These are phyloP conservation scores for Mercenaria mercenaria DNA, from an alignment of 1,140 invertebrate genomes.

Conservation along the genomic window DNA sequence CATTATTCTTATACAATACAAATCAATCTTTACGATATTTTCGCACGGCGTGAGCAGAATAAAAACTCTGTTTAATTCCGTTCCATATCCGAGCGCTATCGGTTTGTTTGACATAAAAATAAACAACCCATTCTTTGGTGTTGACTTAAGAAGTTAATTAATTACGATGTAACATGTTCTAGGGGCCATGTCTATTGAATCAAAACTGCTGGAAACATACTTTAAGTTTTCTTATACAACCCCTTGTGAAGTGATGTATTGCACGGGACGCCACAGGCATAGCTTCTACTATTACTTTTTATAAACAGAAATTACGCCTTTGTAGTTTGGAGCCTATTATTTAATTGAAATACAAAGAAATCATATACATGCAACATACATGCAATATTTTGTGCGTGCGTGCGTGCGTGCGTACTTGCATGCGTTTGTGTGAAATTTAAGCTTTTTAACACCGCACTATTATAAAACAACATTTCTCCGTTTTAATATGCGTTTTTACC, in stretches of 20 bases:
- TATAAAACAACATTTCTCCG: too few species aligned
- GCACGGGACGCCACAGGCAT: background rate
- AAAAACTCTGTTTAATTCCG: conserved; percentile 7
- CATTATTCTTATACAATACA: conserved; percentile 11
- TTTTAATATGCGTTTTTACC: too few species aligned
- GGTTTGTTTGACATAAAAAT: conserved; percentile 50
- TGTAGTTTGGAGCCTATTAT: too few species aligned
- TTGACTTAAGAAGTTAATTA: conserved; percentile 18
- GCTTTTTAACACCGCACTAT: too few species aligned
- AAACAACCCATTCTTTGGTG: conserved; percentile 21
- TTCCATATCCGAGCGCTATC: background rate
- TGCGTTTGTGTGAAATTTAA: too few species aligned
- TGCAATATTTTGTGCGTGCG: too few species aligned
- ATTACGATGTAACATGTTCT: background rate
- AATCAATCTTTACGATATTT: conserved; percentile 27
- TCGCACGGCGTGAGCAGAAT: conserved; percentile 16
- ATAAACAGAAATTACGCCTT: too few species aligned
- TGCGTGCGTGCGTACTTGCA: too few species aligned
- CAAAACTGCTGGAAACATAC: background rate
- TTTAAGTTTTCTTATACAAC: background rate
- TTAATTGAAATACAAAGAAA: too few species aligned
- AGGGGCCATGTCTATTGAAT: background rate
- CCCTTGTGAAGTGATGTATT: conserved; percentile 4
- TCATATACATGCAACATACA: too few species aligned
- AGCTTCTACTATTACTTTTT: too few species aligned